Base-by-base conservation (phyloP, 2,113 vertebrate genomes). In the Donacobius atricapilla region DNA sequence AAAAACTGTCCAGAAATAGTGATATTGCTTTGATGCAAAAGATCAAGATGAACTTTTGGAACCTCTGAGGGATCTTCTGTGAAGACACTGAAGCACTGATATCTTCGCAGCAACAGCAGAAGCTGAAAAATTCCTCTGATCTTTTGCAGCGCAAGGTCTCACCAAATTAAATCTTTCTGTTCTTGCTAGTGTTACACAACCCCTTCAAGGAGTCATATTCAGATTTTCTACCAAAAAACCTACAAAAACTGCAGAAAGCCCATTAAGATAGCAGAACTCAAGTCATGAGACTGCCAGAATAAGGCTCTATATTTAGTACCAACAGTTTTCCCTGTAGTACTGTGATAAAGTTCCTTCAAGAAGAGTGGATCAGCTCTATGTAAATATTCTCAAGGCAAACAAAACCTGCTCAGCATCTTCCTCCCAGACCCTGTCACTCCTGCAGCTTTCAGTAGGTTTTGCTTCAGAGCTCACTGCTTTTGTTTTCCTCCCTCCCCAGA, bases 381-480 rank as follows among this genome's bases (percentile, higher is more conserved):
- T 89, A 95, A 96, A 97, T 90, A 85, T 47, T 85, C 90, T 75
- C 50, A 78, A 87, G 40, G 84, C 69, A 91, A 93, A 89, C 25
- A 92, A 83, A 78, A 73, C 64, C 80, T 56, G 65, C 86, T 91
- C 60, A 68, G 64, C 51, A 81, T 70, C 89, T 58, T 84, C 89
- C 69, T 73, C 69, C 56, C 57, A 71, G 77, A 48, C 72, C 37
- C 6, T 4, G 4, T 58, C 81, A 65, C 58, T 69, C 58, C 51
- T 3, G 35, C 77, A 86, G 60, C 42, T 54, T 61, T 53, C 31
- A 10, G 58, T 1, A 86, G 47, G 30, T 70, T 88, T 64, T 72
- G 33, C 40, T 79, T 90, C 51, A 65, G 31, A 78, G 39, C 22
- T 60, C 53, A n/a, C 23, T 71, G 25, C 11, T 31, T 37, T 50